A percentile compares a stretch with the other conserved stretches of the same genome.
Evolutionary conservation across 2,888 invertebrate genomes (phyloP).

Genomic region (Chydorus sphaericus): DNA sequence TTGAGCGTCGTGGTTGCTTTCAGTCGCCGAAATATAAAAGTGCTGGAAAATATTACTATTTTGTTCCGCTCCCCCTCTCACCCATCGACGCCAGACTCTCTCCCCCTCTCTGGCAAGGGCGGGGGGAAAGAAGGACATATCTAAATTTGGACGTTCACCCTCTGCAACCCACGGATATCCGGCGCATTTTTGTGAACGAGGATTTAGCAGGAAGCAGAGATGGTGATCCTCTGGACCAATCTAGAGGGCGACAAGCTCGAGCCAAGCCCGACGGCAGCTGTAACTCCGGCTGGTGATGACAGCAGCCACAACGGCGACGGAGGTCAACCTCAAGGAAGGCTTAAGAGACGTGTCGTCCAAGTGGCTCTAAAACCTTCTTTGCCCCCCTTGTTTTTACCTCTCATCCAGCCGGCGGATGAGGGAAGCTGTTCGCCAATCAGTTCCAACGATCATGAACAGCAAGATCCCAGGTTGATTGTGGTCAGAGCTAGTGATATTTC

Average conservation of each 20-base stretch:
- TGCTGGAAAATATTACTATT: not conserved
- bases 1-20: too few species aligned
- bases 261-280: conserved; percentile 1
- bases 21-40: too few species aligned
- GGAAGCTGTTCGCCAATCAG: not conserved
- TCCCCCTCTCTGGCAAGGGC: not conserved
- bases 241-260: conserved; percentile 13
- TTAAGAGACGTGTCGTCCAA: not conserved
- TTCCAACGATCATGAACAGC: not conserved
- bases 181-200: not conserved
- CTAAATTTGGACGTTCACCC: too few species aligned
- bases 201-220: not conserved
- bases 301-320: not conserved
- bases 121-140: not conserved
- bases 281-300: not conserved
- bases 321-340: not conserved
- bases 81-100: not conserved
- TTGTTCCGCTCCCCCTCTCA: not conserved
- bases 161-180: not conserved
- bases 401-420: not conserved
- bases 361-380: conserved; percentile 9
- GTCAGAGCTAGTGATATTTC: not conserved
- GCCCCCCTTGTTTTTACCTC: not conserved
- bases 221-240: conserved; percentile 14
- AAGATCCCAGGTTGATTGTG: not conserved